These are phyloP conservation scores for Podarcis cretensis DNA, from an alignment of 2,113 vertebrate species.

Conservation along the genomic window DNA sequence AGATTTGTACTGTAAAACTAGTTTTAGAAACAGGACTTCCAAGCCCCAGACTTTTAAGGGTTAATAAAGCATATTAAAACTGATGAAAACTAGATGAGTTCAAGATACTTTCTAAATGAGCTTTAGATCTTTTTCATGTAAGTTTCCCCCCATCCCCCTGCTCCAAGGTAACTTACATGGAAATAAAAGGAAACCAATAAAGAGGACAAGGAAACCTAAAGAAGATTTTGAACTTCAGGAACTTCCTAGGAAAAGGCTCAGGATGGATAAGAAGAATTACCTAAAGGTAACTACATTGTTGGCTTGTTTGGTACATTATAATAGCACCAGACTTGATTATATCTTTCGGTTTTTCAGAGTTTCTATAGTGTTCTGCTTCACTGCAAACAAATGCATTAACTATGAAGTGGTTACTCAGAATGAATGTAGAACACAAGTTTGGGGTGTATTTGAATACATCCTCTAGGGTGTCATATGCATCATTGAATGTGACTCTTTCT, in stretches of 20 bases:
- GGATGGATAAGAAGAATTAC: slow-evolving; percentile 77
- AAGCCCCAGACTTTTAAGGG: background rate
- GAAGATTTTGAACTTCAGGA: slow-evolving; percentile 75
- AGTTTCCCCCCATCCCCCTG: slow-evolving; percentile 65
- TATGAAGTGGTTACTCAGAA: slow-evolving; percentile 9
- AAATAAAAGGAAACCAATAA: slow-evolving; percentile 79
- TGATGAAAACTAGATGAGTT: slow-evolving; percentile 56
- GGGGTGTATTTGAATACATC: background rate
- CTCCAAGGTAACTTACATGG: slow-evolving; percentile 78
- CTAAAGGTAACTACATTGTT: slow-evolving; percentile 75
- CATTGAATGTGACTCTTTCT: background rate
- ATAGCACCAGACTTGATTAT: slow-evolving; percentile 43
- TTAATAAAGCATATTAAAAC: slow-evolving; percentile 45
- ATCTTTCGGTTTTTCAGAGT: slow-evolving; percentile 70
- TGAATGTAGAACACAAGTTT: background rate
- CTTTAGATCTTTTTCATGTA: slow-evolving; percentile 70
- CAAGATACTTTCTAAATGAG: slow-evolving; percentile 54
- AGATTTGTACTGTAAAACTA: slow-evolving; percentile 37
- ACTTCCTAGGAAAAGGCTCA: slow-evolving; percentile 79
- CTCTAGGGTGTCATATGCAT: slow-evolving; percentile 1
- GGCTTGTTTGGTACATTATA: slow-evolving; percentile 51
- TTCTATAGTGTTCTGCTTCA: slow-evolving; percentile 30
- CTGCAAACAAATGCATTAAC: slow-evolving; percentile 18
- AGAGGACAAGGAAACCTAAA: slow-evolving; percentile 74
- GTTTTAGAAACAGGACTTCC: slow-evolving; percentile 30